A percentile compares a stretch with the other conserved stretches of the same genome.
Conservation (phyloP, 2,888 invertebrate genomes). For the Malacosoma neustria region DNA sequence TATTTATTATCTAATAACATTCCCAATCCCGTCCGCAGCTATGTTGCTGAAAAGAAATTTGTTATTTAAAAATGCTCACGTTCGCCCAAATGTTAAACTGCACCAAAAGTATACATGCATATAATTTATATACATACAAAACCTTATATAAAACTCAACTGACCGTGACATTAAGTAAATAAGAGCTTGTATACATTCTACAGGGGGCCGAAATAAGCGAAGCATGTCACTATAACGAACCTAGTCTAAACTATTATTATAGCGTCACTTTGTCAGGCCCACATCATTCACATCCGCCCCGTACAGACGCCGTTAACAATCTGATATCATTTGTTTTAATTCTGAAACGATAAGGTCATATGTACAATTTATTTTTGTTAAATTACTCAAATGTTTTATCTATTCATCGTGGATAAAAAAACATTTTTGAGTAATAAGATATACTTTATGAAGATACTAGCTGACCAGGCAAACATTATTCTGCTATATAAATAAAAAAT, state of each 20-base stretch:
- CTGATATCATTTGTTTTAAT: conserved; percentile 45
- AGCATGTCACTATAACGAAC: conserved; percentile 65
- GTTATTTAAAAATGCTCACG: no score
- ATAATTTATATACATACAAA: neutral
- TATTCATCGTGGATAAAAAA: no score
- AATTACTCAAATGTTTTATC: no score
- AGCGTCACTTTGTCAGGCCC: conserved; percentile 65
- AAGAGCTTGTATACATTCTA: conserved; percentile 28
- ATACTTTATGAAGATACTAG: no score
- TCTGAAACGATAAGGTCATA: conserved; percentile 36
- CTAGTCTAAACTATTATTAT: conserved; percentile 64
- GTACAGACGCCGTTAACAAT: conserved; percentile 46
- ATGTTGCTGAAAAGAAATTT: no score
- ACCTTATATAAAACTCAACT: conserved; percentile 14
- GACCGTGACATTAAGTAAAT: conserved; percentile 25
- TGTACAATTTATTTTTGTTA: conserved; percentile 13
- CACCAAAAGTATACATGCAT: no score
- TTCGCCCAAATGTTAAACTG: no score
- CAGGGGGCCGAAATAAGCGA: conserved; percentile 48
- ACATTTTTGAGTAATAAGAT: no score
- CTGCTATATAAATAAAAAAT: no score
- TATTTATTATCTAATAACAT: no score
- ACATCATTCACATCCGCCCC: conserved; percentile 67
- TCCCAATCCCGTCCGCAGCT: no score
- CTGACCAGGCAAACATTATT: no score